Evolutionary conservation across 53 echinoderm and acorn worm genomes (phyloP), one percentile per base, ranked within the genome.

Genomic region (Arbacia lixula): DNA sequence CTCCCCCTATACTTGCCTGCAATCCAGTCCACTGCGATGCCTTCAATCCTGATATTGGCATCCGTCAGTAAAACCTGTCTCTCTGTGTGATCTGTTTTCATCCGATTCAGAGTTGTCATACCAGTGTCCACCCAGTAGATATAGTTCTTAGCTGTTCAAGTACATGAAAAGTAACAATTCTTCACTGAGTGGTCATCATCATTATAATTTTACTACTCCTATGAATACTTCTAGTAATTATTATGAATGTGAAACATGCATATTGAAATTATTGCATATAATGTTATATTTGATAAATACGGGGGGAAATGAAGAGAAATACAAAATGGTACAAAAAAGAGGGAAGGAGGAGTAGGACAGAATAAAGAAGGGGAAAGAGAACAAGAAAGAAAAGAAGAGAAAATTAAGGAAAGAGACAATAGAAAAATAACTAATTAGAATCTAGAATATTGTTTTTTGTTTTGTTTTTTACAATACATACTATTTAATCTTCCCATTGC

Each of bases 91-190:
- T 92, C 95, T 41, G 92, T 71, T 53, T 91, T 88, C 51, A 92
- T 92, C 8, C 88, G 80, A 20, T 80, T 66, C 67, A 95, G 87
- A 12, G 41, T 85, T 25, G 85, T 84, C 0, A 73, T 22, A 1
- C 74, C 66, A 5, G 95, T 92, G 53, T 95, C 95, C 54, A 91
- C 91, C 95, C 95, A 95, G 83, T 95, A 95, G 79, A 95, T 92
- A 84, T 81, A 92, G 67, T 92, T 90, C 20, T 77, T 69, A 0
- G 39, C 95, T 95, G 88, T 9, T 63, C 38, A 1, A 11, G 68
- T 5, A 57, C 12, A 22, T 60, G 14, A 46, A 46, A 46, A 10
- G 14, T 46, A 14, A 46, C 14, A 10, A 10, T 8, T 14, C 14
- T 46, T 46, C 14, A 46, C 8, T 46, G 14, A 46, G 14, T 8